phyloP scores from a whole-genome alignment of 2,888 invertebrate genomes.

The Mongoloraphidia duomilia region DNA sequence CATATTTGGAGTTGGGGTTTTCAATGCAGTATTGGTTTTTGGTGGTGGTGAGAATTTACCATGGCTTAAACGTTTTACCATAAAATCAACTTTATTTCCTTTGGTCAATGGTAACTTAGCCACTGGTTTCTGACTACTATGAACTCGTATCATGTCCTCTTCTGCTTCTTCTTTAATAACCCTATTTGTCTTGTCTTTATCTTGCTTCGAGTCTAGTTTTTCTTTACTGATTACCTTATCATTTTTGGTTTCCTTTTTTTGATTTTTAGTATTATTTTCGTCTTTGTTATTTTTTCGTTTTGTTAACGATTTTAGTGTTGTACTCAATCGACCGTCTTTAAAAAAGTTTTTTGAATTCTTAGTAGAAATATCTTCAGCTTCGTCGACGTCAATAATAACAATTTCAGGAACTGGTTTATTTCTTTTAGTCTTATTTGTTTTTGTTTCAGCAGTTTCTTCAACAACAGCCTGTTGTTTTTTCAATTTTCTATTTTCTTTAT shows the following conservation, averaged over 20 bases:
- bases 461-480: constrained; percentile 26
- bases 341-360: constrained; percentile 25
- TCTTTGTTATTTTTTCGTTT: constrained; percentile 20
- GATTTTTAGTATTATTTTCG: constrained; percentile 22
- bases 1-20: constrained; percentile 42
- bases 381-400: constrained; percentile 29
- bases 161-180: constrained; percentile 2
- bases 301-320: constrained; percentile 22
- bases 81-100: constrained; percentile 58
- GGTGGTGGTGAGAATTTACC: constrained; percentile 53
- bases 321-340: constrained; percentile 32
- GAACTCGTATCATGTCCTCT: constrained; percentile 41
- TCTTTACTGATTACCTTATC: constrained; percentile 35
- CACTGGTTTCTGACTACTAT: constrained; percentile 56
- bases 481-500: constrained; percentile 15
- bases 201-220: constrained; percentile 13
- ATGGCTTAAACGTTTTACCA: constrained; percentile 60
- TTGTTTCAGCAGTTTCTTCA: constrained; percentile 24
- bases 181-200: too few relatives aligned
- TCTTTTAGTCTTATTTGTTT: constrained; percentile 14
- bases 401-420: constrained; percentile 17
- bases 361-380: constrained; percentile 24
- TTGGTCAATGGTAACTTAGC: constrained; percentile 54
- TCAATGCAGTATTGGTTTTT: constrained; percentile 37
- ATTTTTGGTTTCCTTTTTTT: constrained; percentile 14